phyloP scores from a whole-genome alignment of 2,888 invertebrate genomes.

The Julus scandinavius region DNA sequence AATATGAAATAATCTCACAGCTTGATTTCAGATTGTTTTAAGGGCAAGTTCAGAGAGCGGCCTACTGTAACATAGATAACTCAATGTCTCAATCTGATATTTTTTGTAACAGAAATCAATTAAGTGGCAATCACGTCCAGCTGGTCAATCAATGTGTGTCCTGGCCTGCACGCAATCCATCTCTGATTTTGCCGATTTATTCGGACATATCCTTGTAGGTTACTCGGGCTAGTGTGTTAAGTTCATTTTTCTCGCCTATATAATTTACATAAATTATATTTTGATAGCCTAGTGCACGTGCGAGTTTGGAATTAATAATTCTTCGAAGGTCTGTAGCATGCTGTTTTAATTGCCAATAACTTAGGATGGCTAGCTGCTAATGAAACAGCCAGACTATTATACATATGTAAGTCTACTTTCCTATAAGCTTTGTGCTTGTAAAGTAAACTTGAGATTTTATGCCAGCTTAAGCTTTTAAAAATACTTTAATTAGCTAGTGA shows the following conservation, averaged over 20 bases:
- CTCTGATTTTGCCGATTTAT: neutral
- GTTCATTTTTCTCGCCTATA: conserved; percentile 7
- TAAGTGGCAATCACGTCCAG: neutral
- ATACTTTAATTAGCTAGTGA: too few species aligned
- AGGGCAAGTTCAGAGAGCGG: neutral
- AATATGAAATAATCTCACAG: neutral
- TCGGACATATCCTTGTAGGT: neutral
- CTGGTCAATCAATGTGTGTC: conserved; percentile 3
- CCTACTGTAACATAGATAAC: neutral
- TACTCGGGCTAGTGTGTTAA: neutral
- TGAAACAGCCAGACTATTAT: neutral
- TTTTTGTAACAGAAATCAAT: neutral
- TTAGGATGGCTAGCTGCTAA: neutral
- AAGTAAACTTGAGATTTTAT: too few species aligned
- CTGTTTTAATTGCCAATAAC: neutral
- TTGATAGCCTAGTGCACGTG: neutral
- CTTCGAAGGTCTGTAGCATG: neutral
- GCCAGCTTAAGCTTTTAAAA: too few species aligned
- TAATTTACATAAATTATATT: conserved; percentile 2
- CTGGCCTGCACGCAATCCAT: neutral
- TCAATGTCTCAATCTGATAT: neutral
- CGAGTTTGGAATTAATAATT: neutral
- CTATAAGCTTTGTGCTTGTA: too few species aligned
- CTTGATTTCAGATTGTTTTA: neutral
- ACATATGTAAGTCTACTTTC: too few species aligned